phyloP scores from a whole-genome alignment of 2,113 vertebrate species.

The Plotosus lineatus region DNA sequence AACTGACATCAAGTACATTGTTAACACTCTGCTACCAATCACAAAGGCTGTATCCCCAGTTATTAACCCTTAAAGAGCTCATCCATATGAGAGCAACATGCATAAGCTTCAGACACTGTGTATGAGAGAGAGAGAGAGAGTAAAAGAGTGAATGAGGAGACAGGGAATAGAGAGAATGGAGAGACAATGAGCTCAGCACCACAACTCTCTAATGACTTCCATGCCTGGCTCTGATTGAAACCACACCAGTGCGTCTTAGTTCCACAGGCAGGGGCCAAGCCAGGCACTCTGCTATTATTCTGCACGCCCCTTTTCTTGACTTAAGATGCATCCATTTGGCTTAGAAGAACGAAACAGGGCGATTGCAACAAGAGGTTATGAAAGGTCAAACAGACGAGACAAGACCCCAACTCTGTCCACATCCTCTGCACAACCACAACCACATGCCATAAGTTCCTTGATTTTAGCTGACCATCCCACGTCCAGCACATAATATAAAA shows the following conservation, averaged over 20 bases:
- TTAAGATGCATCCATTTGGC: constrained; percentile 40
- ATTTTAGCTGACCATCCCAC: constrained; percentile 72
- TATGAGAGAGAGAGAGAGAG: constrained; percentile 32
- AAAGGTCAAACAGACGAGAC: constrained; percentile 40
- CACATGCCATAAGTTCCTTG: constrained; percentile 66
- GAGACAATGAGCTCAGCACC: constrained; percentile 74
- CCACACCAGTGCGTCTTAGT: constrained; percentile 80
- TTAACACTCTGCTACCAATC: constrained; percentile 27
- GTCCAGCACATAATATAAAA: constrained; percentile 70
- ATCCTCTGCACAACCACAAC: constrained; percentile 65
- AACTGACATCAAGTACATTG: constrained; percentile 50
- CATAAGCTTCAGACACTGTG: constrained; percentile 32
- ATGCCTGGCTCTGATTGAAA: constrained; percentile 79
- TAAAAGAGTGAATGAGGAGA: constrained; percentile 24
- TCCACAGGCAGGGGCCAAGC: constrained; percentile 62
- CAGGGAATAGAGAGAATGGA: constrained; percentile 39
- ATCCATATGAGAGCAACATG: constrained; percentile 59
- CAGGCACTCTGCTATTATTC: constrained; percentile 58
- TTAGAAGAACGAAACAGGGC: constrained; percentile 28
- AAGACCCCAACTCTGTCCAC: constrained; percentile 59
- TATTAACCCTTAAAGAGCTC: constrained; percentile 60
- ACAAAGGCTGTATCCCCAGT: constrained; percentile 41
- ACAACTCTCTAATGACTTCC: constrained; percentile 73
- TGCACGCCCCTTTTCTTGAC: constrained; percentile 48
- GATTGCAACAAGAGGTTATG: constrained; percentile 27